A percentile compares a stretch with the other conserved stretches of the same genome.
These are phyloP conservation scores for Promerops cafer DNA, from an alignment of 2,113 vertebrate genomes.

Conservation along the genomic window DNA sequence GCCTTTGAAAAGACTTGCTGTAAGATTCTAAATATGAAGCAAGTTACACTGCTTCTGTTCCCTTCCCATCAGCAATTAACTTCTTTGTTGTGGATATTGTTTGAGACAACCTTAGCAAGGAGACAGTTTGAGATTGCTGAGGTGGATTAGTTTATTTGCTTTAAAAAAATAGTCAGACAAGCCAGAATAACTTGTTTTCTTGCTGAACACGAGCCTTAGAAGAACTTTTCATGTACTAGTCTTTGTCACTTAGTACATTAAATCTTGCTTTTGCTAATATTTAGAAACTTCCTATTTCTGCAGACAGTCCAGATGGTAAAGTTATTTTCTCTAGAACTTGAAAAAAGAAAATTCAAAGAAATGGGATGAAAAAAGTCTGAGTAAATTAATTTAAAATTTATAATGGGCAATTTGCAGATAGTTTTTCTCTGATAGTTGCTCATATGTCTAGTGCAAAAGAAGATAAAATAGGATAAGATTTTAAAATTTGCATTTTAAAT, in stretches of 20 bases:
- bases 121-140: not conserved
- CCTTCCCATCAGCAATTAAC: not conserved
- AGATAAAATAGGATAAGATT: not conserved
- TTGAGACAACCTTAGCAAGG: not conserved
- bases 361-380: not conserved
- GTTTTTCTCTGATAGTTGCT: not conserved
- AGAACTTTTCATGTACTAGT: not conserved
- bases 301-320: not conserved
- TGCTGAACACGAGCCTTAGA: not conserved
- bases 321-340: not conserved
- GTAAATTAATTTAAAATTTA: not conserved
- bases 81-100: not conserved
- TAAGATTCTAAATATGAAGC: not conserved
- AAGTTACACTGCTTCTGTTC: not conserved
- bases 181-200: not conserved
- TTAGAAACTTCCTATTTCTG: not conserved
- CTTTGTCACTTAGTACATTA: not conserved
- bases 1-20: not conserved
- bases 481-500: not conserved
- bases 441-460: not conserved
- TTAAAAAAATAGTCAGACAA: not conserved
- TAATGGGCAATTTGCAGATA: not conserved
- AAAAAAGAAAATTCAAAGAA: not conserved
- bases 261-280: not conserved
- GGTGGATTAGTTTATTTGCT: not conserved